A percentile compares a stretch with the other conserved stretches of the same genome.
phyloP scores from a whole-genome alignment of 2,113 vertebrate genomes.

The Crotalus helleri region DNA sequence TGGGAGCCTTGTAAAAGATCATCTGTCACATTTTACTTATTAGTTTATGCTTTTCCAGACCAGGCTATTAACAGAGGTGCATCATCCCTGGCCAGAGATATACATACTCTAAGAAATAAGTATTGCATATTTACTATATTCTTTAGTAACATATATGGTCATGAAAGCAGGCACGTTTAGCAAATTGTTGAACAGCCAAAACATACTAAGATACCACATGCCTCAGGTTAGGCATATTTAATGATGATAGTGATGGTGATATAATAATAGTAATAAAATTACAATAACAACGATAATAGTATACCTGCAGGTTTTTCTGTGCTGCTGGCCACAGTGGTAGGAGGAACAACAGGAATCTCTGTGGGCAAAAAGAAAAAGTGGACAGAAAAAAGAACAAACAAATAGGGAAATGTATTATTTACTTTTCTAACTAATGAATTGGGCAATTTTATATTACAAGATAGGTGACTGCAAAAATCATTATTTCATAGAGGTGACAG shows the following conservation, averaged over 20 bases:
- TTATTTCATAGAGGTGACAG: not conserved
- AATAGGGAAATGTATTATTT: conserved; percentile 34
- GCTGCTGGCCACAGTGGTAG: conserved; percentile 84
- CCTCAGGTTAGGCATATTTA: not conserved
- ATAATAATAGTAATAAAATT: not conserved
- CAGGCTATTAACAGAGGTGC: not conserved
- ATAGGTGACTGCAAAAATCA: not conserved
- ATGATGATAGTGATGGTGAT: not conserved
- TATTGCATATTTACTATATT: not conserved
- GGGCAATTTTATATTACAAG: not conserved
- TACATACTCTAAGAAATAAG: not conserved
- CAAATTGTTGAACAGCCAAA: not conserved
- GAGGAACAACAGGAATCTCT: conserved; percentile 91
- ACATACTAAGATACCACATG: not conserved
- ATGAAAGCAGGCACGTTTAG: rapidly evolving
- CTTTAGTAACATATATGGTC: not conserved
- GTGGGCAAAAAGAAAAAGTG: conserved; percentile 36
- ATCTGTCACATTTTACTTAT: not conserved
- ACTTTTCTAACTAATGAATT: not conserved
- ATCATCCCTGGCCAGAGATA: not conserved
- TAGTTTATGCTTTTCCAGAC: not conserved
- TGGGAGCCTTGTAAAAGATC: not conserved
- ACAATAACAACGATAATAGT: conserved; percentile 1
- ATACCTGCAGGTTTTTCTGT: conserved; percentile 89
- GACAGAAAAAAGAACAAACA: conserved; percentile 11